Percentiles rank a stretch among this genome's conserved stretches.
Evolutionary conservation across 2,888 invertebrate genomes (phyloP).

Genomic region (Folsomia candida): DNA sequence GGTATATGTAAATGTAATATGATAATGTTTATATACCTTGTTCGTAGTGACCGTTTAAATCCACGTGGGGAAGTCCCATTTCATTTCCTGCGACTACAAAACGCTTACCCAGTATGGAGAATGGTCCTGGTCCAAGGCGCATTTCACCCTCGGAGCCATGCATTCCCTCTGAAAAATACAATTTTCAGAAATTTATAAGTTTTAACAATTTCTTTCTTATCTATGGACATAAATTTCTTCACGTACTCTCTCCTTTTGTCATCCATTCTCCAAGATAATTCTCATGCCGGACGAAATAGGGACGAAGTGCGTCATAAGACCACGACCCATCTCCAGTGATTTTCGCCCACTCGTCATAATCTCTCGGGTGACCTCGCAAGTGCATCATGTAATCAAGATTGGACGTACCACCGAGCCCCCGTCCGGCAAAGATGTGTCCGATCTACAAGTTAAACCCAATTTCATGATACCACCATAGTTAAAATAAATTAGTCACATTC

Average conservation of each 20-base stretch:
- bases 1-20: too few relatives aligned
- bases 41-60: constrained; percentile 27
- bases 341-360: constrained; percentile 31
- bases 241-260: not conserved
- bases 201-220: not conserved
- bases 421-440: constrained; percentile 15
- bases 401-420: constrained; percentile 23
- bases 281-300: constrained; percentile 31
- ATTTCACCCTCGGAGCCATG: constrained; percentile 37
- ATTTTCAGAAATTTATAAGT: not conserved
- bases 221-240: not conserved
- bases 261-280: constrained; percentile 31
- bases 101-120: constrained; percentile 26
- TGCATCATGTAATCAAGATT: constrained; percentile 29
- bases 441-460: constrained; percentile 15
- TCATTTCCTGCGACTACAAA: constrained; percentile 46
- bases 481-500: constrained; percentile 3
- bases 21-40: too few relatives aligned
- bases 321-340: constrained; percentile 23
- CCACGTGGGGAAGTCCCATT: constrained; percentile 39
- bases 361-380: constrained; percentile 18
- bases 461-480: too few relatives aligned
- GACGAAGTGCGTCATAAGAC: constrained; percentile 18
- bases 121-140: constrained; percentile 31
- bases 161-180: not conserved